Conservation (phyloP, 2,888 invertebrate species). For the Orthosia incerta region DNA sequence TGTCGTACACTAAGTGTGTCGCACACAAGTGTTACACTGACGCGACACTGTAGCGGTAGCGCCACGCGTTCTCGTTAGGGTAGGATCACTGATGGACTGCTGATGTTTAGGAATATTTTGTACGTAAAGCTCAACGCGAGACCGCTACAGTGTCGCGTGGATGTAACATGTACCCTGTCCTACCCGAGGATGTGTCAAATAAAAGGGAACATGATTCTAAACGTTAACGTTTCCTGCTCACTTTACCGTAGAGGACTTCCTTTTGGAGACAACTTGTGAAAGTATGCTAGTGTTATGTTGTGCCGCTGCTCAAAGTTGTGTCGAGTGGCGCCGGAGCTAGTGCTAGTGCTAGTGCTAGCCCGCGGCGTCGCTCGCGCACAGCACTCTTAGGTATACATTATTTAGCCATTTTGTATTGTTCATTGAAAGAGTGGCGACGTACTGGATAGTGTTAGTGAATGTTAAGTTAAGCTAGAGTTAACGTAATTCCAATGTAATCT, state of each 20-base stretch:
- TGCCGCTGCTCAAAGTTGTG: slow-evolving; percentile 72
- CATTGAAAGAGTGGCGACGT: slow-evolving; percentile 57
- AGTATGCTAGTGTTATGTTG: slow-evolving; percentile 65
- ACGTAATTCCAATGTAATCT: slow-evolving; percentile 71
- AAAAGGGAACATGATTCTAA: slow-evolving; percentile 49
- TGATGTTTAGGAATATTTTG: slow-evolving; percentile 4
- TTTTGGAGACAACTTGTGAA: slow-evolving; percentile 63
- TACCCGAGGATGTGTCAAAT: slow-evolving; percentile 48
- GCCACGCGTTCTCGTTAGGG: neutral
- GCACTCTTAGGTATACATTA: slow-evolving; percentile 35
- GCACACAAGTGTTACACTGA: too few relatives aligned
- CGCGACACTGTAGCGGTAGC: neutral
- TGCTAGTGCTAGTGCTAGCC: slow-evolving; percentile 29
- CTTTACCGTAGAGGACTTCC: slow-evolving; percentile 73
- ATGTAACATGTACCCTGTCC: neutral
- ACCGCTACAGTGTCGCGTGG: slow-evolving; percentile 3
- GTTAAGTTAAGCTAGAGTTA: slow-evolving; percentile 67
- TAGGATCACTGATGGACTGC: slow-evolving; percentile 27
- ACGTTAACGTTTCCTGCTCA: slow-evolving; percentile 73
- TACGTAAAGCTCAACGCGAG: slow-evolving; percentile 2
- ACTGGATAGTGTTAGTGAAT: slow-evolving; percentile 65
- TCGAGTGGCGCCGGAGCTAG: slow-evolving; percentile 4
- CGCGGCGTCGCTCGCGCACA: slow-evolving; percentile 12
- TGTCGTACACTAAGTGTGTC: too few relatives aligned
- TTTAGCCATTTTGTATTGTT: slow-evolving; percentile 61